A percentile compares a stretch with the other conserved stretches of the same genome.
Conservation (phyloP, 2,113 vertebrate genomes). For the Ochotona princeps region DNA sequence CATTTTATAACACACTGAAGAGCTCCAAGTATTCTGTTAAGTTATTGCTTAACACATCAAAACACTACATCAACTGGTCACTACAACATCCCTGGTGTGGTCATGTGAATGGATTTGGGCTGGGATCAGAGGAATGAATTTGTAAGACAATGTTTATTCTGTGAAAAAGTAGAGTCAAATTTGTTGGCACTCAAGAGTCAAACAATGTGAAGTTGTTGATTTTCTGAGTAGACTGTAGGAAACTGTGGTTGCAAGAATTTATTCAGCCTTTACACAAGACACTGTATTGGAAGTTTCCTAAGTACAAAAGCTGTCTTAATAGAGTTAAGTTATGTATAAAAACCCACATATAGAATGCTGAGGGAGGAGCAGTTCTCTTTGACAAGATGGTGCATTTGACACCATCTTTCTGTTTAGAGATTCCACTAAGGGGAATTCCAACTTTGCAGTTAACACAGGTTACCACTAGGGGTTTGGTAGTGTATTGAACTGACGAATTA, state of each 20-base stretch:
- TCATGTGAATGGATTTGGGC: background rate
- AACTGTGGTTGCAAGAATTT: background rate
- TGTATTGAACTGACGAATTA: background rate
- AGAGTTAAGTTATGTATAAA: background rate
- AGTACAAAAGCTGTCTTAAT: background rate
- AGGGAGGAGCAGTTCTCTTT: background rate
- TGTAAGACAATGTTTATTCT: background rate
- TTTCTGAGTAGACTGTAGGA: constrained; percentile 31
- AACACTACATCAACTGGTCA: constrained; percentile 19
- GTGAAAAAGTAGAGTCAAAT: background rate
- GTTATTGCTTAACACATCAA: constrained; percentile 55
- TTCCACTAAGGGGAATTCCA: background rate
- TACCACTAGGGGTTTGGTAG: background rate
- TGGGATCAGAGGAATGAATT: constrained; percentile 28
- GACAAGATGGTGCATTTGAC: fast-evolving
- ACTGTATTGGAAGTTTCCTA: background rate
- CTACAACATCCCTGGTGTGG: background rate
- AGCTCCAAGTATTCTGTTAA: constrained; percentile 36
- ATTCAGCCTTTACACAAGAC: background rate
- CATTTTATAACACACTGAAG: constrained; percentile 30
- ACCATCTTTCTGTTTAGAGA: background rate
- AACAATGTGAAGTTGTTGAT: background rate
- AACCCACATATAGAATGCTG: background rate
- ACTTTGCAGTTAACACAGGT: background rate
- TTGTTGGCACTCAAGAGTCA: background rate